Evolutionary conservation across 2,113 vertebrate species (phyloP), one percentile per base, ranked within the genome.

Genomic region (Heterotilapia buettikoferi): DNA sequence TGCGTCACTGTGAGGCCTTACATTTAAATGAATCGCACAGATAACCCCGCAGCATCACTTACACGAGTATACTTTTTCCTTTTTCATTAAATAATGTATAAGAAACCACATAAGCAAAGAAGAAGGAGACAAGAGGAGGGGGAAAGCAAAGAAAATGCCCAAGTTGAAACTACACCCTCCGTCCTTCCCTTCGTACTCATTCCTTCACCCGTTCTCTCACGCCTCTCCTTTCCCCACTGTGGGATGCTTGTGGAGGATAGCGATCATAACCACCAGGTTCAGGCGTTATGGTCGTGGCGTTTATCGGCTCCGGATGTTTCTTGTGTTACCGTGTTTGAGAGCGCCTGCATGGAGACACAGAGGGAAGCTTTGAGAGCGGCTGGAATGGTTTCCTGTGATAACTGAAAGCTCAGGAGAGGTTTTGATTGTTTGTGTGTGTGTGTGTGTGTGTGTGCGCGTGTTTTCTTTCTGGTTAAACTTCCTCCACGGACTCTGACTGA

Each of bases 221-320:
- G 10, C 83, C 82, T 90, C 91, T 92, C 84, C 59, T 88, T 88
- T 90, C 87, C 90, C 81, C 26, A 10, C 68, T 36, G 6, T 54
- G 61, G 85, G 90, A 89, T 47, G 90, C 86, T 61, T 68, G 31
- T 53, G 81, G 71, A 89, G 89, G 86, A 92, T 89, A 89, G 86
- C 19, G 63, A 90, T 93, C 93, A n/a, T 16, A 87, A 84, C 83
- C 83, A 45, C 31, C 10, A 52, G 84, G 89, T 53, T 86, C 83
- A 38, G 18, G 91, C 82, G 86, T 82, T 93, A 88, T 79, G 90
- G 90, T 89, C 38, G 16, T 80, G 85, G 82, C 86, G 59, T 90
- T 92, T 87, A 87, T 92, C 86, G 2, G 53, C 82, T 78, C 86
- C 57, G 92, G 90, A 90, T 94, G 91, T 95, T 90, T 87, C 91